Conservation (phyloP, 2,113 vertebrate species). For the Lethenteron reissneri region DNA sequence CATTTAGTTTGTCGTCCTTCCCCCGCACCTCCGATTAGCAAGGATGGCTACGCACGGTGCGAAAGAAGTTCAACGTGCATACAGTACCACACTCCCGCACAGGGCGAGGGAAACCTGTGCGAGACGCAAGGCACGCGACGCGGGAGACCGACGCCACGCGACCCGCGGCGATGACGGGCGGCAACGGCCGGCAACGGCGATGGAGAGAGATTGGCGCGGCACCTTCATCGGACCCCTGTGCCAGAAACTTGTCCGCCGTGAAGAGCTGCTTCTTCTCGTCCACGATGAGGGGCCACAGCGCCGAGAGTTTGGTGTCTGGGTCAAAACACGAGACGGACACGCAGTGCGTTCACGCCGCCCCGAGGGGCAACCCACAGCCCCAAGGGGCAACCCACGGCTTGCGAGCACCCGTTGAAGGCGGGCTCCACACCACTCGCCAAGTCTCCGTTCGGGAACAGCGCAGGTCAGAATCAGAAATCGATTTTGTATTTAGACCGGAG, state of each 20-base stretch:
- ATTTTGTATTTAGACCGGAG: too few species aligned
- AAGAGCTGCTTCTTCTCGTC: constrained; percentile 86
- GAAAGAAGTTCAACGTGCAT: background rate
- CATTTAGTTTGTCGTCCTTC: too few species aligned
- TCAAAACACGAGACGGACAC: constrained; percentile 8
- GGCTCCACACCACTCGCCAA: too few species aligned
- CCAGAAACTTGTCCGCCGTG: constrained; percentile 81
- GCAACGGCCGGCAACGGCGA: background rate
- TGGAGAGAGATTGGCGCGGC: constrained; percentile 14
- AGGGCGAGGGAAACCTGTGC: background rate
- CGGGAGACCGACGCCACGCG: background rate
- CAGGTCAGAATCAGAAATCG: too few species aligned
- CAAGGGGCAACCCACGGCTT: background rate
- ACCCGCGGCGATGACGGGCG: background rate
- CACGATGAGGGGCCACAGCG: constrained; percentile 65
- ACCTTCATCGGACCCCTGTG: constrained; percentile 65
- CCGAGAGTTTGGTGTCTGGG: constrained; percentile 50
- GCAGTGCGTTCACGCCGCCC: background rate
- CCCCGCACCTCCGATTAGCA: background rate
- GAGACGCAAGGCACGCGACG: background rate
- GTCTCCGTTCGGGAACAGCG: too few species aligned
- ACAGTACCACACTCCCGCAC: background rate
- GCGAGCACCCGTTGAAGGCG: background rate
- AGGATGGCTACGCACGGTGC: background rate
- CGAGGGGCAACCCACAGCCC: background rate